Base-by-base conservation (phyloP, 2,113 vertebrate genomes). In the Periophthalmodon schlosseri region DNA sequence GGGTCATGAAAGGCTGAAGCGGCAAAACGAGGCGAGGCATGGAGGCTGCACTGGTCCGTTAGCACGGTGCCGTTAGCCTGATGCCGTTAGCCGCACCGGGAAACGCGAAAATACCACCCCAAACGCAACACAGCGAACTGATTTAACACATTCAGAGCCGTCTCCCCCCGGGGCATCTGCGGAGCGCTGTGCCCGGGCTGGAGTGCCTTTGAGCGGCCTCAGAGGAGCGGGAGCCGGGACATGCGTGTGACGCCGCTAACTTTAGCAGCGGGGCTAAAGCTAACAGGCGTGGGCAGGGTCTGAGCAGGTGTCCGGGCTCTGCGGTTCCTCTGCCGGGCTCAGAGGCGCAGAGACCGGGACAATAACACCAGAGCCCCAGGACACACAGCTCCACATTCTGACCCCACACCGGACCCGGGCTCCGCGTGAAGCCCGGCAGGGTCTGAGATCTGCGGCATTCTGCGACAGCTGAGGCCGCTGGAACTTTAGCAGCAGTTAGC, bases 201-300 rank as follows among this genome's bases (percentile, higher is more conserved):
- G 5, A 49, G 12, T 0, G 46, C 8, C 3, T 4, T 16, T 5
- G 24, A 0, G 20, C 23, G 4, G 14, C 28, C 69, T 10, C 4
- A 8, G 68, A 39, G 54, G 6, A 2, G 1, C 63, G 61, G 66
- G 7, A 60, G 18, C 75, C 69, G 34, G 67, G 67, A 16, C 23
- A 69, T 46, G 61, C 52, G 72, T 58, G 76, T 16, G 21, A 18
- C 52, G 54, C 21, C 54, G 73, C 71, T 81, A 83, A 71, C 79
- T 87, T 68, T 1, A 24, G 36, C 75, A 58, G 68, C 69, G 81
- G 64, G 76, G 74, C 60, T 71, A 57, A 79, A 70, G 57, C 57
- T 85, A 79, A 23, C 67, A 66, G 81, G 84, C 80, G 84, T 89
- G 87, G 84, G 87, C 86, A 87, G 90, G 88, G 84, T 86, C 85